A percentile compares a stretch with the other conserved stretches of the same genome.
phyloP scores from a whole-genome alignment of 2,797 vertebrate species.

The Enteromius unitaeniatus region DNA sequence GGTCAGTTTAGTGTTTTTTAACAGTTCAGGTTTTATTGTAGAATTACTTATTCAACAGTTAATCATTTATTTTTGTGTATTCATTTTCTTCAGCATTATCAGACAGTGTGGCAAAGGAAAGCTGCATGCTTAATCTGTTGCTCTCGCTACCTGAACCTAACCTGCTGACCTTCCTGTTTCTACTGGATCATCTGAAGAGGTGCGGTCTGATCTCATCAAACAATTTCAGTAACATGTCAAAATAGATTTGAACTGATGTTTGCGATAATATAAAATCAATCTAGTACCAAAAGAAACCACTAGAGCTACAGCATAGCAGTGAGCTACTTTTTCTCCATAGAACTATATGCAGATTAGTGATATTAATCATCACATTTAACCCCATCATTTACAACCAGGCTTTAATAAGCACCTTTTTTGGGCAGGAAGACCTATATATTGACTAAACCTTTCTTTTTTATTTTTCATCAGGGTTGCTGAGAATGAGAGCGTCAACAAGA shows the following conservation, averaged over 20 bases:
- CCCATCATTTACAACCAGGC: neutral
- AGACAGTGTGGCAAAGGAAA: slow-evolving; percentile 97
- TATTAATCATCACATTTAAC: neutral
- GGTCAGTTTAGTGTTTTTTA: slow-evolving; percentile 76
- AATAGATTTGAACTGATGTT: neutral
- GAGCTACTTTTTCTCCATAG: neutral
- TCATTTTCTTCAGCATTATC: slow-evolving; percentile 83
- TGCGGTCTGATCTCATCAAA: slow-evolving; percentile 62
- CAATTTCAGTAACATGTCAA: neutral
- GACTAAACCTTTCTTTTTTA: neutral
- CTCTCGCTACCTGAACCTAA: slow-evolving; percentile 96
- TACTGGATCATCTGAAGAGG: slow-evolving; percentile 98
- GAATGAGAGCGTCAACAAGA: slow-evolving; percentile 94
- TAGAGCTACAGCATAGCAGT: neutral
- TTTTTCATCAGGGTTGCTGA: slow-evolving; percentile 86
- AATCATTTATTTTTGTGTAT: neutral
- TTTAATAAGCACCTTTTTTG: neutral
- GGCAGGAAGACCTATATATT: neutral
- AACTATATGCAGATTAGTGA: neutral
- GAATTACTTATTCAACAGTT: neutral
- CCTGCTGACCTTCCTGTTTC: slow-evolving; percentile 96
- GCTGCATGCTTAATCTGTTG: slow-evolving; percentile 96
- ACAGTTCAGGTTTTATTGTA: neutral
- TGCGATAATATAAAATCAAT: neutral
- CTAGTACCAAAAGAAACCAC: neutral